Base-by-base conservation (phyloP, 2,797 vertebrate genomes). In the Yasuhikotakia modesta region DNA sequence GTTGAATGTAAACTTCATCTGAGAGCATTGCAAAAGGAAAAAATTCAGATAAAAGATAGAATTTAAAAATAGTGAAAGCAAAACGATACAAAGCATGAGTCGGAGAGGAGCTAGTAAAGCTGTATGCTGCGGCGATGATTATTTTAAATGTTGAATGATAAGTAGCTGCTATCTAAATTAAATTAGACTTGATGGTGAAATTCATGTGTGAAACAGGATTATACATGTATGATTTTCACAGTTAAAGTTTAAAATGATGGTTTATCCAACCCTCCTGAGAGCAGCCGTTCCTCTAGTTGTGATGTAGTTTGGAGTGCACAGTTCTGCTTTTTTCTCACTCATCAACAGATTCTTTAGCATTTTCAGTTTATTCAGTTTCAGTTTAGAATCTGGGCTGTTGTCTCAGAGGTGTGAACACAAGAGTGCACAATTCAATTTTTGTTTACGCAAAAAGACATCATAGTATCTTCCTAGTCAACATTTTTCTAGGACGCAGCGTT, bases 71-170 rank as follows among this genome's bases (percentile, higher is more conserved):
- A 68, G 43, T 67, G 21, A 13, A 78, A 81, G 69, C 70, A 39
- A 74, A 82, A 67, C 16, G 65, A 79, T 76, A 66, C 60, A 13
- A 68, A 30, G 71, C 81, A 67, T 43, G 74, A 14, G 30, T 68
- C 55, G 32, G 61, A 5, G 78, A 66, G 39, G 61, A 46, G 21
- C 64, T 46, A 48, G 58, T 73, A 21, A 75, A 67, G 65, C 58
- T 81, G 79, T 86, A 77, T 72, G 69, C 79, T 82, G 75, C 76
- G 65, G 80, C 68, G 80, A 83, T 80, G 70, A 82, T 82, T 66
- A 63, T 63, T 80, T 64, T 58, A 78, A 80, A 35, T 27, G 82
- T 83, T 82, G 77, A 82, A 82, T 68, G 32, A 71, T 84, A 81
- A 72, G 79, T 81, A 69, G 78, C 82, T 72, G 75, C 82, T 70